Conservation (phyloP, 1,140 invertebrate species). For the Pseudomyrmex dendroicus region DNA sequence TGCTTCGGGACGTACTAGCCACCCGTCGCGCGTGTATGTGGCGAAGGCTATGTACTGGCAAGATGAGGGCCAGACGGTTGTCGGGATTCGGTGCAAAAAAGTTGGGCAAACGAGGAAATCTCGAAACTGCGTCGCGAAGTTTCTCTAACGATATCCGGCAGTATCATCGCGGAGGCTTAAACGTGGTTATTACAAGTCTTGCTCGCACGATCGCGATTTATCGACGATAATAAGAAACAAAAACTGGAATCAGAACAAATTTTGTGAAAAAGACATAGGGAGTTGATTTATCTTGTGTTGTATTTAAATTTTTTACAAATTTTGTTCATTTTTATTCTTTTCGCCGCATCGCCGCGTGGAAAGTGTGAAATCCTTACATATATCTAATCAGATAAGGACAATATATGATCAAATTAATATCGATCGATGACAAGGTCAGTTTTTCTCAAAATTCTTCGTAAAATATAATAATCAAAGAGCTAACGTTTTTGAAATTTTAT, state of each 20-base stretch:
- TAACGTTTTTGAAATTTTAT: background rate
- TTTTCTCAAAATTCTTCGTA: too few relatives aligned
- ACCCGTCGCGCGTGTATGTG: constrained; percentile 51
- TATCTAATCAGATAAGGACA: too few relatives aligned
- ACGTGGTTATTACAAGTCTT: constrained; percentile 58
- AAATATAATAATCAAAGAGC: too few relatives aligned
- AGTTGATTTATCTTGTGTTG: too few relatives aligned
- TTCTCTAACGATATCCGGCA: constrained; percentile 53
- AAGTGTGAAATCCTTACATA: too few relatives aligned
- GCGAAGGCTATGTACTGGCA: constrained; percentile 65
- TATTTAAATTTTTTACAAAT: too few relatives aligned
- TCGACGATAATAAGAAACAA: background rate
- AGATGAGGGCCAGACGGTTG: constrained; percentile 64
- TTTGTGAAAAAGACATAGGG: too few relatives aligned
- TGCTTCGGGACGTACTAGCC: constrained; percentile 55
- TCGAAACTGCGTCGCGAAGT: constrained; percentile 60
- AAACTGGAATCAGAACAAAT: too few relatives aligned
- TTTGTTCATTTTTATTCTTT: too few relatives aligned
- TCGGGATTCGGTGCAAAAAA: constrained; percentile 74
- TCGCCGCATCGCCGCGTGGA: too few relatives aligned
- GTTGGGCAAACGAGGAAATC: constrained; percentile 72
- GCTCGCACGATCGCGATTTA: background rate
- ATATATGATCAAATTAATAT: too few relatives aligned
- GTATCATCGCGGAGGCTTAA: constrained; percentile 48
- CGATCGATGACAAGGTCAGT: too few relatives aligned